These are phyloP conservation scores for Cheilinus undulatus DNA, from an alignment of 2,113 vertebrate species.

Conservation along the genomic window DNA sequence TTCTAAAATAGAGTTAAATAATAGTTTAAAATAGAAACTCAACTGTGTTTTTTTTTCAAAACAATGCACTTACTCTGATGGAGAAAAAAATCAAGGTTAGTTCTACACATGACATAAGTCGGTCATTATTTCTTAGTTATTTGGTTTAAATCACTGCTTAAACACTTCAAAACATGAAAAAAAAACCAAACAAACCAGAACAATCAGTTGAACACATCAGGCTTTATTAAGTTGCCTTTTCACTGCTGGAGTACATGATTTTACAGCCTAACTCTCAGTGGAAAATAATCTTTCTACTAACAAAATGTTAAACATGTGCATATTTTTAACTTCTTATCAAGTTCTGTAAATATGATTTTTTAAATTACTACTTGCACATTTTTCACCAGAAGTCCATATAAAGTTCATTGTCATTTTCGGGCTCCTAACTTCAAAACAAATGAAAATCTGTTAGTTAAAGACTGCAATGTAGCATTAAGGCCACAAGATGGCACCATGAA, in stretches of 20 bases:
- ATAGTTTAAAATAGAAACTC: no score
- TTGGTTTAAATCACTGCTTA: background rate
- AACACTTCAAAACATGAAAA: no score
- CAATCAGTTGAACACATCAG: no score
- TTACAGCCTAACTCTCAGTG: no score
- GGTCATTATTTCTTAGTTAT: background rate
- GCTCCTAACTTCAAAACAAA: background rate
- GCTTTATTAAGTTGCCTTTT: no score
- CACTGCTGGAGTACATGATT: no score
- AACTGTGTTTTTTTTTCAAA: no score
- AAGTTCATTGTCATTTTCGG: no score
- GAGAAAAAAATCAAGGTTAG: background rate
- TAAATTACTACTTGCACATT: background rate
- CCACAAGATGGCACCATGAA: constrained; percentile 50
- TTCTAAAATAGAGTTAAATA: no score
- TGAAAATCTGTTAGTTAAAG: background rate
- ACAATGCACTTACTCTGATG: background rate
- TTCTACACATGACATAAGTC: background rate
- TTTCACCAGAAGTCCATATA: background rate
- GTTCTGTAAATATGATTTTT: background rate
- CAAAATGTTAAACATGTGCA: no score
- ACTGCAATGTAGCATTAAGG: background rate
- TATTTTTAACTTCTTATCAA: background rate
- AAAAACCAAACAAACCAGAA: no score
- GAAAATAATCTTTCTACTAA: no score